These are phyloP conservation scores for Hermodice carunculata DNA, from an alignment of 2,888 invertebrate species.

Conservation along the genomic window DNA sequence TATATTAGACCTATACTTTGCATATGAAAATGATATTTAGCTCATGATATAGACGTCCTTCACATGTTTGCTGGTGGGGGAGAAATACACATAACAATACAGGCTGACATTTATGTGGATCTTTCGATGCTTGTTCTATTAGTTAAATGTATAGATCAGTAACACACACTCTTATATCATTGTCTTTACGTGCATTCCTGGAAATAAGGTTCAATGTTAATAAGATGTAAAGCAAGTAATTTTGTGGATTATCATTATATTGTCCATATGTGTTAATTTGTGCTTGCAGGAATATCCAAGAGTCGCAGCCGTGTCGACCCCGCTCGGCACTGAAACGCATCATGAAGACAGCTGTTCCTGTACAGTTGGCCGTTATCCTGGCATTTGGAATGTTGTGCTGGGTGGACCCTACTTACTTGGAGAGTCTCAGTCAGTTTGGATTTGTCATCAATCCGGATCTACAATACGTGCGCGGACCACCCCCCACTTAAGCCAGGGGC, in stretches of 20 bases:
- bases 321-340: constrained; percentile 5
- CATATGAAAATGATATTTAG: too few relatives aligned
- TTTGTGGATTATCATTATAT: neutral
- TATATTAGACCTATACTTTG: too few relatives aligned
- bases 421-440: constrained; percentile 77
- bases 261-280: neutral
- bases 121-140: too few relatives aligned
- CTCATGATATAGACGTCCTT: too few relatives aligned
- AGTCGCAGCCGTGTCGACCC: neutral
- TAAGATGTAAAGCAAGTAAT: too few relatives aligned
- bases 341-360: constrained; percentile 70
- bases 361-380: constrained; percentile 82
- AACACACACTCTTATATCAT: too few relatives aligned
- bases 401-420: constrained; percentile 78
- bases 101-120: too few relatives aligned
- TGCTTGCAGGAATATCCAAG: neutral
- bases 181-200: too few relatives aligned
- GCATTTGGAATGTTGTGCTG: constrained; percentile 81
- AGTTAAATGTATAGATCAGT: too few relatives aligned
- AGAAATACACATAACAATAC: too few relatives aligned
- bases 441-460: constrained; percentile 84
- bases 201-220: too few relatives aligned
- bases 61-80: too few relatives aligned
- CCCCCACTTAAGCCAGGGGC: constrained; percentile 76
- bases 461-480: constrained; percentile 85